These are phyloP conservation scores for Morus bassanus DNA, from an alignment of 2,797 vertebrate genomes.

Conservation along the genomic window DNA sequence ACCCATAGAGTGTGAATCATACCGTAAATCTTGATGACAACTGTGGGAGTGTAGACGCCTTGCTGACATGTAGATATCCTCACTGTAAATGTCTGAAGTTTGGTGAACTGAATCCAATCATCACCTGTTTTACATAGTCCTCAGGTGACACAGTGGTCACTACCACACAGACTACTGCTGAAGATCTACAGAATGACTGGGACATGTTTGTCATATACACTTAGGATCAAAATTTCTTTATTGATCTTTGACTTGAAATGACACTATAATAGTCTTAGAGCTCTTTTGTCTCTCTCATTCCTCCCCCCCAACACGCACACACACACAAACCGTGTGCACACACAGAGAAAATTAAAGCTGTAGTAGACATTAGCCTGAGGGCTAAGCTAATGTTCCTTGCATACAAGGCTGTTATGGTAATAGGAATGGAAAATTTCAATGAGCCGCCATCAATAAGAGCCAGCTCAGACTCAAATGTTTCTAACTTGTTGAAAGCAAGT, in stretches of 20 bases:
- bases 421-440: not conserved
- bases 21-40: not conserved
- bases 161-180: not conserved
- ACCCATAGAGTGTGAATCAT: not conserved
- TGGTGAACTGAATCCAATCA: not conserved
- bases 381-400: not conserved
- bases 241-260: not conserved
- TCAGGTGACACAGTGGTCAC: not conserved
- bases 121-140: not conserved
- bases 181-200: not conserved
- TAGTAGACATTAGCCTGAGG: not conserved
- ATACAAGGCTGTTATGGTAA: not conserved
- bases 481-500: slow-evolving; percentile 27
- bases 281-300: not conserved
- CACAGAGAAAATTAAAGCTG: not conserved
- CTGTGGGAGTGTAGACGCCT: not conserved
- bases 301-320: not conserved
- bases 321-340: not conserved
- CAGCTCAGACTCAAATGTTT: not conserved
- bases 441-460: not conserved
- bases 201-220: not conserved
- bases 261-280: not conserved
- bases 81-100: not conserved
- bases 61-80: not conserved
- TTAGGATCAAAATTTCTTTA: not conserved